Evolutionary conservation across 2,797 vertebrate species (phyloP).

Genomic region (Thunnus albacares): DNA sequence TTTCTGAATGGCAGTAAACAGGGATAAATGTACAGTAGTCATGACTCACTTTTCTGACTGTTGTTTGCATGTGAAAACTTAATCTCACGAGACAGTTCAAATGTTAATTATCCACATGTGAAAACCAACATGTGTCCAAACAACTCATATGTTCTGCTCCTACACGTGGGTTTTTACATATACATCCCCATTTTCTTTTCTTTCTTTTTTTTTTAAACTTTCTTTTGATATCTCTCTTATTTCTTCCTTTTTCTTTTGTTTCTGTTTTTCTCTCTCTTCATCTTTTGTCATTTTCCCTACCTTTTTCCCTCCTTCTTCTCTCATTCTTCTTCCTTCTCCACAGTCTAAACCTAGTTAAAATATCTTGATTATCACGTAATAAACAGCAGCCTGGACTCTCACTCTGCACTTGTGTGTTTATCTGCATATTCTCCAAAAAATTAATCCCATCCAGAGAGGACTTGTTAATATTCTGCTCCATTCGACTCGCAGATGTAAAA

Average conservation of each 20-base stretch:
- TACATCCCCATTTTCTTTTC: neutral
- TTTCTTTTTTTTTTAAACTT: too few relatives aligned
- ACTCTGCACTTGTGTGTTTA: constrained; percentile 38
- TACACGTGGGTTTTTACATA: neutral
- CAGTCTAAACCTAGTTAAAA: neutral
- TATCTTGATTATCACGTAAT: constrained; percentile 19
- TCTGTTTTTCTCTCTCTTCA: too few relatives aligned
- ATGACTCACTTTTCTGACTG: neutral
- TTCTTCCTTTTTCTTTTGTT: neutral
- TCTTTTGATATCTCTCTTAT: neutral
- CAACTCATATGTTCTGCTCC: neutral
- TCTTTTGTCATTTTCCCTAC: neutral
- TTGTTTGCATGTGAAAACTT: neutral
- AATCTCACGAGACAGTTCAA: neutral
- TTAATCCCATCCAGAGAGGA: constrained; percentile 67
- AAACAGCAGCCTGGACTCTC: constrained; percentile 39
- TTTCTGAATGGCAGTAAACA: too few relatives aligned
- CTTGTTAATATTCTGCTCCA: constrained; percentile 82
- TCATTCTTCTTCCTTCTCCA: neutral
- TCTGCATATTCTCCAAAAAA: constrained; percentile 51
- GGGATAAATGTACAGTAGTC: too few relatives aligned
- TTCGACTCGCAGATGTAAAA: constrained; percentile 83
- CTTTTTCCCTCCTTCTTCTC: neutral
- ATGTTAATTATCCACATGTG: neutral
- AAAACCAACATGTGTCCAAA: neutral